These are phyloP conservation scores for Diachasmimorpha longicaudata DNA, from an alignment of 1,140 invertebrate genomes.

Conservation along the genomic window DNA sequence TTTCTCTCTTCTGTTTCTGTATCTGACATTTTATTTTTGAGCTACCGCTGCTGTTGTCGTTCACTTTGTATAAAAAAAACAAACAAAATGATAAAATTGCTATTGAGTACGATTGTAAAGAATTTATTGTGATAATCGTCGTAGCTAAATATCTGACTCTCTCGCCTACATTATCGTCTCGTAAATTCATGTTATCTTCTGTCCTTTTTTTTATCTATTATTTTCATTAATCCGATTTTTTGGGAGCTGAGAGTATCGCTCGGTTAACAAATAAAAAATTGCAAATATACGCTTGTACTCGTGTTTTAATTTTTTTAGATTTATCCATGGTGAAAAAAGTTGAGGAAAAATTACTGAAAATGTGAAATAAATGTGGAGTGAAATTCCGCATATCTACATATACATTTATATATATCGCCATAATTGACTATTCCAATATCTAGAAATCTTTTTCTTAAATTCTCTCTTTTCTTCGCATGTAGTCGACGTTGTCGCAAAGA, in stretches of 20 bases:
- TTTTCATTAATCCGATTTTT: not conserved
- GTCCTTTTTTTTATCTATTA: not conserved
- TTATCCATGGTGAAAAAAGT: not conserved
- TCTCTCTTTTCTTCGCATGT: no score
- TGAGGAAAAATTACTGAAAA: not conserved
- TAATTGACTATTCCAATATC: no score
- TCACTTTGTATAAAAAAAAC: not conserved
- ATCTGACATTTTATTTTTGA: not conserved
- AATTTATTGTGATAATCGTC: not conserved
- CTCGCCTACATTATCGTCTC: not conserved
- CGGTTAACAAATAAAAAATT: not conserved
- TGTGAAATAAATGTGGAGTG: not conserved
- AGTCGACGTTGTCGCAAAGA: no score
- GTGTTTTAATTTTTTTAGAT: not conserved
- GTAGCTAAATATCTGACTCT: not conserved
- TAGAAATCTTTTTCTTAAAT: no score
- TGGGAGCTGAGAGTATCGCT: not conserved
- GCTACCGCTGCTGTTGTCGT: not conserved
- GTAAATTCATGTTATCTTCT: not conserved
- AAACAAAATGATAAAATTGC: not conserved
- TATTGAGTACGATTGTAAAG: not conserved
- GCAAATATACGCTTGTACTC: conserved; percentile 2
- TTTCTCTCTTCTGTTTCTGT: conserved; percentile 4
- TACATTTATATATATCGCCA: no score
- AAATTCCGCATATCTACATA: no score